Conservation (phyloP, 2,888 invertebrate genomes). For the Amiota mariae region DNA sequence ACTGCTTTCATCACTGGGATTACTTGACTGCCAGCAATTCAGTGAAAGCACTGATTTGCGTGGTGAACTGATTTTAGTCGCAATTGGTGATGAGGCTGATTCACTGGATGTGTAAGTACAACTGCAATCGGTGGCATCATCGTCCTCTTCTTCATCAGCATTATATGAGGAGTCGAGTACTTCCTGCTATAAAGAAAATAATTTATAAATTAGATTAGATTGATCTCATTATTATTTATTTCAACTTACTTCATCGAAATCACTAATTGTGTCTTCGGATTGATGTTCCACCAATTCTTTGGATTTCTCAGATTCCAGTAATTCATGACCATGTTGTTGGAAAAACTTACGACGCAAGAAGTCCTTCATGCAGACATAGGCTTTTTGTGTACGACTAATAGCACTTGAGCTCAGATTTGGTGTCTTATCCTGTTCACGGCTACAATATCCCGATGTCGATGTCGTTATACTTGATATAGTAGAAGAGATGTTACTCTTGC, state of each 20-base stretch:
- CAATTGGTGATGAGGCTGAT: conserved; percentile 6
- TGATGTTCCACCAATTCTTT: conserved; percentile 35
- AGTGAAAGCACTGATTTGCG: conserved; percentile 62
- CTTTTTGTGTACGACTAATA: conserved; percentile 64
- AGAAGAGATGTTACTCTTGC: conserved; percentile 29
- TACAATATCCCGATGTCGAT: conserved; percentile 36
- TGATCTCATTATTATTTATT: background rate
- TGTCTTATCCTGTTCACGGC: conserved; percentile 6
- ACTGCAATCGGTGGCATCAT: conserved; percentile 55
- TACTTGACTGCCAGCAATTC: conserved; percentile 63
- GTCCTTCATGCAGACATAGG: conserved; percentile 71
- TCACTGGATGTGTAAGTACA: conserved; percentile 40
- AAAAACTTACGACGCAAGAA: conserved; percentile 69
- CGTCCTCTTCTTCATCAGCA: conserved; percentile 63
- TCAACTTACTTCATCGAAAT: conserved; percentile 63
- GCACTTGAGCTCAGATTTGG: conserved; percentile 7
- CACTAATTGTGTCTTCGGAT: conserved; percentile 51
- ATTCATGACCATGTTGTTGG: conserved; percentile 44
- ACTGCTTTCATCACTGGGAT: conserved; percentile 54
- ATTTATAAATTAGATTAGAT: background rate
- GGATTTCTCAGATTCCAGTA: background rate
- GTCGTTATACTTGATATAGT: conserved; percentile 30
- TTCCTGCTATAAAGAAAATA: conserved; percentile 48
- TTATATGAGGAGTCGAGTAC: conserved; percentile 66
- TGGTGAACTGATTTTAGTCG: conserved; percentile 53